These are phyloP conservation scores for Potamilus streckersoni DNA, from an alignment of 1,140 invertebrate genomes.

Conservation along the genomic window DNA sequence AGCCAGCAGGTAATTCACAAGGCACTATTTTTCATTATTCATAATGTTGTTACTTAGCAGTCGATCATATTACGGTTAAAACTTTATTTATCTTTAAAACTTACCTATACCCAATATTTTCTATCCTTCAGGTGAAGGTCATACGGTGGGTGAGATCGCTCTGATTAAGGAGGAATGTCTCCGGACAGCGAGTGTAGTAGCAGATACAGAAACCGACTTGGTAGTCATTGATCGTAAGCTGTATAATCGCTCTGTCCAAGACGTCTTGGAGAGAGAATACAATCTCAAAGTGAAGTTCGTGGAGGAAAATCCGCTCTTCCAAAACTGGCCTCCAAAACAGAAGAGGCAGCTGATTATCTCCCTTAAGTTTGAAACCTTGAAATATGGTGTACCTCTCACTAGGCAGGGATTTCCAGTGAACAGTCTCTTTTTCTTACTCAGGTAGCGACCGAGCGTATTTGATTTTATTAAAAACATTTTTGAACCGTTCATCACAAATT, in stretches of 20 bases:
- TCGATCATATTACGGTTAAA: neutral
- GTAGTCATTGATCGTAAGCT: conserved; percentile 57
- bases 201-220: conserved; percentile 54
- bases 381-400: conserved; percentile 49
- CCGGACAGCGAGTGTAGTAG: conserved; percentile 60
- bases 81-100: neutral
- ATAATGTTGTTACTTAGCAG: too few species aligned
- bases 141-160: conserved; percentile 62
- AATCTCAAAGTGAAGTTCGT: conserved; percentile 54
- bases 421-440: conserved; percentile 56
- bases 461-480: neutral
- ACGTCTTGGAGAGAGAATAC: conserved; percentile 55
- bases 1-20: too few species aligned
- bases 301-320: conserved; percentile 50
- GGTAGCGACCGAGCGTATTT: conserved; percentile 31
- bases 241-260: conserved; percentile 58
- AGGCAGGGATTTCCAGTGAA: conserved; percentile 49
- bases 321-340: conserved; percentile 50
- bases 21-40: too few species aligned
- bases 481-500: neutral
- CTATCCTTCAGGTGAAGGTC: conserved; percentile 49
- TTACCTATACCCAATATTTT: neutral
- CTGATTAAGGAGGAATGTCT: conserved; percentile 60
- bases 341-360: conserved; percentile 57
- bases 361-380: conserved; percentile 47